A percentile compares a stretch with the other conserved stretches of the same genome.
These are phyloP conservation scores for Phoenoteleia sp. DNA, from an alignment of 2,888 invertebrate genomes.

Conservation along the genomic window DNA sequence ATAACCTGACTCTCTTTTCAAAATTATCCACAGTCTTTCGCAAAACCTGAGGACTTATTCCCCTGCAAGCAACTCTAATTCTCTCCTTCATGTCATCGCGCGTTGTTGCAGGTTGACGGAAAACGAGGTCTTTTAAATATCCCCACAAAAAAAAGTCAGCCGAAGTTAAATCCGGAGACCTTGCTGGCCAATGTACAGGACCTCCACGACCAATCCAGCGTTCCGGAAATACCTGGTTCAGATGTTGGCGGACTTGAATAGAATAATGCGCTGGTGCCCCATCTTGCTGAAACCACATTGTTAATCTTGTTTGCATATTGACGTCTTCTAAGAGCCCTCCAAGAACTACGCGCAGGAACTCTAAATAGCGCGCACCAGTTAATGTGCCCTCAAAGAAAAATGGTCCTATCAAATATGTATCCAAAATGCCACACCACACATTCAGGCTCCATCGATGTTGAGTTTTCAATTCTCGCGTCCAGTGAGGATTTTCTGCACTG, in stretches of 20 bases:
- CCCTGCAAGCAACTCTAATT: slow-evolving; percentile 21
- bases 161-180: slow-evolving; percentile 42
- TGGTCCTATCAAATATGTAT: slow-evolving; percentile 64
- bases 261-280: slow-evolving; percentile 41
- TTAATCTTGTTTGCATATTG: slow-evolving; percentile 36
- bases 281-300: slow-evolving; percentile 53
- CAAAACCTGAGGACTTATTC: neutral
- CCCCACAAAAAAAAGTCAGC: slow-evolving; percentile 55
- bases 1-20: neutral
- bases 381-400: slow-evolving; percentile 70
- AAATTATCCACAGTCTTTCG: slow-evolving; percentile 5
- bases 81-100: slow-evolving; percentile 41
- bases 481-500: slow-evolving; percentile 76
- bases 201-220: slow-evolving; percentile 40
- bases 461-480: slow-evolving; percentile 67
- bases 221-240: slow-evolving; percentile 15
- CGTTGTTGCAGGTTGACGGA: slow-evolving; percentile 18
- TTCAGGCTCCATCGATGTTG: slow-evolving; percentile 74
- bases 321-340: slow-evolving; percentile 59
- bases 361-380: slow-evolving; percentile 67
- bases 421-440: slow-evolving; percentile 65
- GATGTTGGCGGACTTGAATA: slow-evolving; percentile 10
- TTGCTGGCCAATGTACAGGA: slow-evolving; percentile 41
- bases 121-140: slow-evolving; percentile 42
- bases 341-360: slow-evolving; percentile 66